Base-by-base conservation (phyloP, 2,113 vertebrate genomes). In the Istiophorus platypterus region DNA sequence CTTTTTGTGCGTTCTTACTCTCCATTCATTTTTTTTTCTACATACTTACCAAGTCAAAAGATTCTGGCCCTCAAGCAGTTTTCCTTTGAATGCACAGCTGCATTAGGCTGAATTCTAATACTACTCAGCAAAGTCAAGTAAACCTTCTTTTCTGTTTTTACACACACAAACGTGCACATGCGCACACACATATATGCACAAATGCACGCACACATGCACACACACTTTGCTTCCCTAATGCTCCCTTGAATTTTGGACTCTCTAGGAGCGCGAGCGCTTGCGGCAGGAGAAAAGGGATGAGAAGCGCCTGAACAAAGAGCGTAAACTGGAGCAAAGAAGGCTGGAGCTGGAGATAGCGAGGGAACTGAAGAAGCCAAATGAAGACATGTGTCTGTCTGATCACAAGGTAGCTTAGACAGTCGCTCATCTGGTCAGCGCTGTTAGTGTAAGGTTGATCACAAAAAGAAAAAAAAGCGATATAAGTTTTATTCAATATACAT, bases 301-400 rank as follows among this genome's bases (percentile, higher is more conserved):
- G 90, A 99, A 99, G 93, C 96, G 98, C 49, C 93, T 99, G 92
- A 98, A 99, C 95, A 99, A 99, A 93, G 98, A 99, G 82, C 96
- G 98, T 63, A 99, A 99, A 92, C 92, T 98, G 91, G 97, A 99
- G 89, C 97, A 99, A 82, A 94, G 97, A 72, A 95, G 98, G 87
- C 81, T 99, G 90, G 98, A 99, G 90, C 92, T 99, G 90, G 97
- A 99, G 95, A 97, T 99, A 93, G 97, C 98, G 37, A 97, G 97
- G 81, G 98, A 99, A 87, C 94, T 99, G 71, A 99, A 97, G 96
- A 99, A 98, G 90, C 98, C 98, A 81, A 99, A 97, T 56, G 98
- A 99, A 95, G 98, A 99, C 91, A 98, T 99, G 98, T 99, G 98
- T 90, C 96, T 99, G 91, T 96, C 97, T 77, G 98, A 99, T 93